A percentile compares a stretch with the other conserved stretches of the same genome.
phyloP scores from a whole-genome alignment of 2,113 vertebrate genomes.

The Rhynchopsitta pachyrhyncha region DNA sequence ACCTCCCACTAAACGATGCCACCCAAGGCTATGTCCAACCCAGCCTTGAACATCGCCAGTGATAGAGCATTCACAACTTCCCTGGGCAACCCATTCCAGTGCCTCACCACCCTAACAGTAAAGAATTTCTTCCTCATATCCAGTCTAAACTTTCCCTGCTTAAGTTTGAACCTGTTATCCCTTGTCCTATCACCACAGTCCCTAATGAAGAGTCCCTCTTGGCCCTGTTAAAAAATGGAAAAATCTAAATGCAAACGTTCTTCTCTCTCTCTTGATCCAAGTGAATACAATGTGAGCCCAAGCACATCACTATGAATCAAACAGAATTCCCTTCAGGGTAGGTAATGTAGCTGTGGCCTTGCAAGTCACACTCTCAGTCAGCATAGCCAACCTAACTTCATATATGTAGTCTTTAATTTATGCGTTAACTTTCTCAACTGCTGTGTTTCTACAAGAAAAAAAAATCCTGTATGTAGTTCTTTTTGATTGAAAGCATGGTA shows the following conservation, averaged over 20 bases:
- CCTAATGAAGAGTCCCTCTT: background rate
- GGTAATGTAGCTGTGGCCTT: background rate
- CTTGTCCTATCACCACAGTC: no score
- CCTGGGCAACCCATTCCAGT: no score
- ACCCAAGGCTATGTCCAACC: no score
- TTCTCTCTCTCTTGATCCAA: background rate
- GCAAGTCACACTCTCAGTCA: background rate
- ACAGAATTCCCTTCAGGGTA: background rate
- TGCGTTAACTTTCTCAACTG: background rate
- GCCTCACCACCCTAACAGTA: no score
- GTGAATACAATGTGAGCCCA: background rate
- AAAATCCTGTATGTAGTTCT: background rate
- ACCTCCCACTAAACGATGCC: no score
- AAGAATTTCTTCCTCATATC: no score
- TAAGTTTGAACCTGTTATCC: no score
- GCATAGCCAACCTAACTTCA: background rate
- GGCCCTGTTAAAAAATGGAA: background rate
- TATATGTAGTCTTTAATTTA: background rate
- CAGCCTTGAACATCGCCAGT: no score
- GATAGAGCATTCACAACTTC: no score
- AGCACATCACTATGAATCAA: background rate
- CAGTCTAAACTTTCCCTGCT: no score
- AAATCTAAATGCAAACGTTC: background rate
- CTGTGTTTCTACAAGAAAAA: background rate
- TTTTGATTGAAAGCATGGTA: background rate